Base-by-base conservation (phyloP, 2,888 invertebrate species). In the Zeuzera pyrina region DNA sequence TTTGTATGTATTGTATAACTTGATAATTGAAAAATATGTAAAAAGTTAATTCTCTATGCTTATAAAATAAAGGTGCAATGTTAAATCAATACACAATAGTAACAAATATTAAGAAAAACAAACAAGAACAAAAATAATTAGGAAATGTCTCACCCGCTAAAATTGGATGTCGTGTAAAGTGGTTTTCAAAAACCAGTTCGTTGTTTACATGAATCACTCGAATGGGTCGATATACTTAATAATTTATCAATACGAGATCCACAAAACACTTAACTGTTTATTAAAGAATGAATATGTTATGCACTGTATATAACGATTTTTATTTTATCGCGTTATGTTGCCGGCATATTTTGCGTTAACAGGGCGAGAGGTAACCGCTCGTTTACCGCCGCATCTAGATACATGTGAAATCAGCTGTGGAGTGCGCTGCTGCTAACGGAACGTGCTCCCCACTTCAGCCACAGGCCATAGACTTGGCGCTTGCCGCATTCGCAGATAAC, bases 401-500 rank as follows among this genome's bases (percentile, higher is more conserved):
- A 70, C 72, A 72, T 78, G 78, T 79, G 79, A 81, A 79, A 77
- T 79, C 79, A 79, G 78, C 81, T 79, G 81, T 74, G 50, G 66
- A 40, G 36, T 42, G 47, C 13, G 12, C 25, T 48, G 42, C 38
- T 26, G 41, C 36, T 58, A 64, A 62, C 64, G 70, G 69, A 45
- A 55, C 52, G 45, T 35, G 44, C 50, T 53, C 54, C 57, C 54
- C 57, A 40, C 5, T 26, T 12, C 26, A 8, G 8, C 41, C 48
- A 42, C 33, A 36, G 41, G 49, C 41, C 27, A 37, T 38, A 40
- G 36, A 47, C 46, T 12, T 12, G 12, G 13, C 12, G 8, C 7
- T 41, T 33, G 33, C 52, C 57, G 49, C 49, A 50, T 48, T 46
- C 44, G 46, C 58, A 59, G 67, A 67, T 70, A 65, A 59, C 49